phyloP scores from a whole-genome alignment of 2,797 vertebrate genomes.

The Falco berigora region DNA sequence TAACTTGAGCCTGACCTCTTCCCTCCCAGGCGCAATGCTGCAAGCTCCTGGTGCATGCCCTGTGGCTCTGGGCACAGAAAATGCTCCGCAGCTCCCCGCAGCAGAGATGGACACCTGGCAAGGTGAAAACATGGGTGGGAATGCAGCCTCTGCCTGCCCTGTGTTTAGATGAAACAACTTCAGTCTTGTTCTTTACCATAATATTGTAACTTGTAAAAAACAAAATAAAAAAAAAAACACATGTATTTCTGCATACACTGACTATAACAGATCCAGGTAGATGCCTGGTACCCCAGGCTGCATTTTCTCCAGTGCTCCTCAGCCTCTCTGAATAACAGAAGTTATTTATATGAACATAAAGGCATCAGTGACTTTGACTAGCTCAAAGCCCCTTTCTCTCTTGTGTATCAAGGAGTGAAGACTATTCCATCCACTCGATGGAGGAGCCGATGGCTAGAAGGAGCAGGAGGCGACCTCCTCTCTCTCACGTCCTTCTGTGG shows the following conservation, averaged over 20 bases:
- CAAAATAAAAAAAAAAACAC: background rate
- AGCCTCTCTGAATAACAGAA: background rate
- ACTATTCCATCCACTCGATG: background rate
- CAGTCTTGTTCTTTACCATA: background rate
- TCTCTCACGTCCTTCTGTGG: background rate
- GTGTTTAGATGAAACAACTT: background rate
- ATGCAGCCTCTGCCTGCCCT: background rate
- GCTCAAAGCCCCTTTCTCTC: background rate
- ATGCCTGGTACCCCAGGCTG: background rate
- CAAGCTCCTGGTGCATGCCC: accelerated
- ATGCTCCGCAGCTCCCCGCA: background rate
- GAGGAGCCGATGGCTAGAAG: background rate
- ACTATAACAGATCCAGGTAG: background rate
- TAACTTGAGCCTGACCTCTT: accelerated
- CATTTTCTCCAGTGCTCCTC: background rate
- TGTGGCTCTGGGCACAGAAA: background rate
- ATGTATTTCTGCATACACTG: background rate
- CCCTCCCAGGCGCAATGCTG: background rate
- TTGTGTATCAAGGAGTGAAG: background rate
- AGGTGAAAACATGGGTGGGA: background rate
- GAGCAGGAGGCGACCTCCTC: background rate
- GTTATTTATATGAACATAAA: background rate
- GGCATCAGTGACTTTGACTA: background rate
- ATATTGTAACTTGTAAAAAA: background rate
- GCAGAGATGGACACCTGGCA: background rate